phyloP scores from a whole-genome alignment of 35 echinoderm and acorn worm species.

The Acanthaster planci region DNA sequence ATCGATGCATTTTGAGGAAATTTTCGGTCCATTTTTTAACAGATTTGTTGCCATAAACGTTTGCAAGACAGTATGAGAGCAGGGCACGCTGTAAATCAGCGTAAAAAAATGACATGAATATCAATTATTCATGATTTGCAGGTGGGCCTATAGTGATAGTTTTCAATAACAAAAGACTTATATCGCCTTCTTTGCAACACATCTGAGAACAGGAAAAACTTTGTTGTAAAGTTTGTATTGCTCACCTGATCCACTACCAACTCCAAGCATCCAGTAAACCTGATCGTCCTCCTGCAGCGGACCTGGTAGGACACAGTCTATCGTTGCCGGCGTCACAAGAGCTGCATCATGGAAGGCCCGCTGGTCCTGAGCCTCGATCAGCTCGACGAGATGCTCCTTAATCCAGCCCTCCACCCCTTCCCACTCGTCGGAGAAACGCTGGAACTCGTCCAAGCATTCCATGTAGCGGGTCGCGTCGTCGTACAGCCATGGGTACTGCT shows the following conservation, averaged over 20 bases:
- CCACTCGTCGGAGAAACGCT: conserved; percentile 36
- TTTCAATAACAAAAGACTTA: no score
- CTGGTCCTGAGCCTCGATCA: conserved; percentile 5
- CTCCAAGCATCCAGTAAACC: not conserved
- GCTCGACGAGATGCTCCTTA: not conserved
- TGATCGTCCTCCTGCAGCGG: not conserved
- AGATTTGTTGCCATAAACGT: no score
- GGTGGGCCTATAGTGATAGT: no score
- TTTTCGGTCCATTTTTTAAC: no score
- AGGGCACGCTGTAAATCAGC: no score
- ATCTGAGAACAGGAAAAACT: no score
- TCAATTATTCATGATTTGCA: no score
- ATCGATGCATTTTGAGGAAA: no score
- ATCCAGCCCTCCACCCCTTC: conserved; percentile 27
- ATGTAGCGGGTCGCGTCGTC: conserved; percentile 9
- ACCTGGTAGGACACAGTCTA: not conserved
- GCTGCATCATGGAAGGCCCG: not conserved
- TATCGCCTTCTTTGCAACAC: no score
- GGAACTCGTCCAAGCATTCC: conserved; percentile 30
- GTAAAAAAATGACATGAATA: no score
- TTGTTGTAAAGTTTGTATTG: no score
- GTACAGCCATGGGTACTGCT: conserved; percentile 30
- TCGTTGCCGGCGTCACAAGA: not conserved
- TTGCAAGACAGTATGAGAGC: no score
- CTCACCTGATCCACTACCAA: conserved; percentile 15